phyloP scores from a whole-genome alignment of 2,113 vertebrate species.

The Excalfactoria chinensis region DNA sequence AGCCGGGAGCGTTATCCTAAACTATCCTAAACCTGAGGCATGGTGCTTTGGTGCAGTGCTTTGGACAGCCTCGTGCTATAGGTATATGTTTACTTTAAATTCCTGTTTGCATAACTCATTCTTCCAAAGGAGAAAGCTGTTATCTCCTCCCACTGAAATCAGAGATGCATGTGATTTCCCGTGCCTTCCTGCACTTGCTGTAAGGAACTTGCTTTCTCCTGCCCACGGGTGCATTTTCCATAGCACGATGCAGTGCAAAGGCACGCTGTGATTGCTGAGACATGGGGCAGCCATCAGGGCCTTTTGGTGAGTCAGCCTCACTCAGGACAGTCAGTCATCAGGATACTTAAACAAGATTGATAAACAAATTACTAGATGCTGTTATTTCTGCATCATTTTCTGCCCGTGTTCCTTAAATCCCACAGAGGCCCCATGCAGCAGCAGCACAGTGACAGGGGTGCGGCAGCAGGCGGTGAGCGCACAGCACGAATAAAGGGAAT shows the following conservation, averaged over 20 bases:
- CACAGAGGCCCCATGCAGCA: neutral
- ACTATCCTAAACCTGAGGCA: neutral
- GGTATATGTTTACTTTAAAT: accelerated
- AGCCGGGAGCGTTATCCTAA: neutral
- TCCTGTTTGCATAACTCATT: neutral
- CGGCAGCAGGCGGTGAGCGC: neutral
- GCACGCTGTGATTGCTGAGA: accelerated
- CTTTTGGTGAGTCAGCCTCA: neutral
- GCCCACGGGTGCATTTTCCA: neutral
- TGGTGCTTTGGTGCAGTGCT: neutral
- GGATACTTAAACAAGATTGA: neutral
- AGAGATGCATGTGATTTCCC: neutral
- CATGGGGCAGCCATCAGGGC: accelerated
- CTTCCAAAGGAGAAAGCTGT: neutral
- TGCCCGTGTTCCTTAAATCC: neutral
- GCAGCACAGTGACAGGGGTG: neutral
- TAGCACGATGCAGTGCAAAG: neutral
- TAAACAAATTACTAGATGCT: neutral
- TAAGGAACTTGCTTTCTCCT: neutral
- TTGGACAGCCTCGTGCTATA: neutral
- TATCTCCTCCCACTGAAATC: accelerated
- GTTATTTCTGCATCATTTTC: neutral
- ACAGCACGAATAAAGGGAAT: slow-evolving; percentile 18
- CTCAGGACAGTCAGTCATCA: neutral
- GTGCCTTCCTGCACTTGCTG: neutral